phyloP scores from a whole-genome alignment of 2,888 invertebrate genomes.

The Homarus gammarus region DNA sequence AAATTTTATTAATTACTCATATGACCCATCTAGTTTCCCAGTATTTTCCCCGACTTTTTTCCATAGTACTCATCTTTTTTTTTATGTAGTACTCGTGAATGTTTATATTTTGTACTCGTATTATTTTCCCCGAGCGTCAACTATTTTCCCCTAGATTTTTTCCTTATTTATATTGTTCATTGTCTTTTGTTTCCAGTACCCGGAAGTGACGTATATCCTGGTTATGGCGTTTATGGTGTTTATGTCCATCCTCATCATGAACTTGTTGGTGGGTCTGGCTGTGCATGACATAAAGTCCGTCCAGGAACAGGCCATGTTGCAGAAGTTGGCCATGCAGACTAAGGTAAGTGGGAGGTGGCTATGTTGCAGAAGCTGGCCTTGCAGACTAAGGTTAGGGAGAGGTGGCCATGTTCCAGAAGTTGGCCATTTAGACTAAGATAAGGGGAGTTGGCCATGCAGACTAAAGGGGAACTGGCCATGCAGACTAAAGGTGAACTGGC shows the following conservation, averaged over 20 bases:
- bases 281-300: conserved; percentile 82
- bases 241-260: conserved; percentile 79
- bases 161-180: neutral
- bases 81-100: neutral
- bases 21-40: no score
- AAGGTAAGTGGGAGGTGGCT: no score
- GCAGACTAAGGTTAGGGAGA: neutral
- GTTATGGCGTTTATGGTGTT: conserved; percentile 79
- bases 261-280: conserved; percentile 81
- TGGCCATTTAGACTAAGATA: neutral
- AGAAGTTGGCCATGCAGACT: conserved; percentile 79
- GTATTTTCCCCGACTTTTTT: no score
- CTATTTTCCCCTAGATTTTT: neutral
- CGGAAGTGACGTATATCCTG: conserved; percentile 79
- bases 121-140: neutral
- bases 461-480: neutral
- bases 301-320: conserved; percentile 81
- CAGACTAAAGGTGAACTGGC: no score
- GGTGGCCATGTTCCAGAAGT: neutral
- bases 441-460: neutral
- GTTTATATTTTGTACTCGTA: neutral
- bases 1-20: no score
- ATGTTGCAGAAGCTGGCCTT: no score
- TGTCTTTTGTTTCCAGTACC: conserved; percentile 75
- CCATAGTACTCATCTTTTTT: neutral